These are phyloP conservation scores for Chelonus insularis DNA, from an alignment of 1,140 invertebrate genomes.

Conservation along the genomic window DNA sequence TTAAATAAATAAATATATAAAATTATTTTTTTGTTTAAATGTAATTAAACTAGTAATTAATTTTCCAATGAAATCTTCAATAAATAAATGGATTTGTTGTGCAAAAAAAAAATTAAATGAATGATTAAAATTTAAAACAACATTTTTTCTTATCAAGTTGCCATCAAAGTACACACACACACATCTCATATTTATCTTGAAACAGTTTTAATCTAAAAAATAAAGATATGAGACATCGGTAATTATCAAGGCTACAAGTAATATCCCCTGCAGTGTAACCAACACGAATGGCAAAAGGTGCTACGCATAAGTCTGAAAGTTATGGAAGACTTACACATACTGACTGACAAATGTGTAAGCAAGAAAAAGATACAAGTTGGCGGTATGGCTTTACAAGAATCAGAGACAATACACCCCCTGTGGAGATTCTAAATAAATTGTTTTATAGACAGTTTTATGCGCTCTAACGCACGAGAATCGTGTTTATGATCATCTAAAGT, in stretches of 20 bases:
- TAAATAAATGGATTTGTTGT: too few relatives aligned
- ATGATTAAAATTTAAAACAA: too few relatives aligned
- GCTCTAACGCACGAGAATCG: too few relatives aligned
- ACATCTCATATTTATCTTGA: not conserved
- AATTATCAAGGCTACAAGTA: conserved; percentile 48
- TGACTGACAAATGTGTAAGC: conserved; percentile 26
- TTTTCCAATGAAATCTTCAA: too few relatives aligned
- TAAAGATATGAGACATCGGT: conserved; percentile 28
- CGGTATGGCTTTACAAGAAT: conserved; percentile 37
- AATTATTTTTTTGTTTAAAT: too few relatives aligned
- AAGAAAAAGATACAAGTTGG: conserved; percentile 30
- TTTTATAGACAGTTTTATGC: conserved; percentile 33
- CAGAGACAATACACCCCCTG: conserved; percentile 46
- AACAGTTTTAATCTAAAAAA: not conserved
- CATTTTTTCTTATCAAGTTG: too few relatives aligned
- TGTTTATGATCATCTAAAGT: not conserved
- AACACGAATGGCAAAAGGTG: conserved; percentile 54
- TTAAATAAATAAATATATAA: too few relatives aligned
- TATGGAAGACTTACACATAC: not conserved
- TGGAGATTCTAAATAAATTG: conserved; percentile 49
- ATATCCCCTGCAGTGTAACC: conserved; percentile 46
- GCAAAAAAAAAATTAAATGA: too few relatives aligned
- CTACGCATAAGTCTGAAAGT: conserved; percentile 44
- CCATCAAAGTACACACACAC: too few relatives aligned
- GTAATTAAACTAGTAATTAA: too few relatives aligned